Percentiles rank a stretch among this genome's conserved stretches.
Evolutionary conservation across 2,888 invertebrate species (phyloP).

Genomic region (Stenoptilia bipunctidactyla): DNA sequence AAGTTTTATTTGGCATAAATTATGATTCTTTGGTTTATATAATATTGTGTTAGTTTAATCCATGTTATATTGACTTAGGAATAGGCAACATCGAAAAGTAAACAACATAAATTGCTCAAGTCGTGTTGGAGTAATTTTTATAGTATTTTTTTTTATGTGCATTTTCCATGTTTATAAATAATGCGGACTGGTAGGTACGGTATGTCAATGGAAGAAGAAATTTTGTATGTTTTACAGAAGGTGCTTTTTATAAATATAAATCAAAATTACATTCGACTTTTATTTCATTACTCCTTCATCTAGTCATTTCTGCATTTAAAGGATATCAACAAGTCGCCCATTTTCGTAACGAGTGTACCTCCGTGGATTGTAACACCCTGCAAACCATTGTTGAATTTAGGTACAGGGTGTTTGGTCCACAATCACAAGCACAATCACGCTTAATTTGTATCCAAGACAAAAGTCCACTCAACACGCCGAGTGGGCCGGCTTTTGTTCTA

Average conservation of each 20-base stretch:
- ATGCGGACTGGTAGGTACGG: constrained; percentile 26
- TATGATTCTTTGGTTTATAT: constrained; percentile 23
- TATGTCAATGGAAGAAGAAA: constrained; percentile 56
- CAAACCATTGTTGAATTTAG: no score
- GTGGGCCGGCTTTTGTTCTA: no score
- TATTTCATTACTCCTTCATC: no score
- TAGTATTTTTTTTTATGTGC: constrained; percentile 17
- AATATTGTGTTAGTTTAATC: constrained; percentile 18
- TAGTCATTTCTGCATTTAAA: no score
- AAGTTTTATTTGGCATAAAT: constrained; percentile 31
- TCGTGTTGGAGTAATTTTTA: constrained; percentile 10
- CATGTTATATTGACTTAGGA: constrained; percentile 28
- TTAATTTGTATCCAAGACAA: no score
- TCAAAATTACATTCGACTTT: constrained; percentile 18
- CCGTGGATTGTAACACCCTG: no score
- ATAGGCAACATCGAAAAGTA: constrained; percentile 28
- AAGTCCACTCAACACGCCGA: no score
- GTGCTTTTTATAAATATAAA: constrained; percentile 69
- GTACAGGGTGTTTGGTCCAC: no score
- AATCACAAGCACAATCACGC: no score
- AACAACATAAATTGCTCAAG: constrained; percentile 9
- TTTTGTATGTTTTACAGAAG: constrained; percentile 69
- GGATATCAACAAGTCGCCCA: no score
- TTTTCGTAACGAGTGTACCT: no score
- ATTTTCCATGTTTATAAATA: constrained; percentile 54